Conservation (phyloP, 2,797 vertebrate species). For the Micromesistius poutassou region DNA sequence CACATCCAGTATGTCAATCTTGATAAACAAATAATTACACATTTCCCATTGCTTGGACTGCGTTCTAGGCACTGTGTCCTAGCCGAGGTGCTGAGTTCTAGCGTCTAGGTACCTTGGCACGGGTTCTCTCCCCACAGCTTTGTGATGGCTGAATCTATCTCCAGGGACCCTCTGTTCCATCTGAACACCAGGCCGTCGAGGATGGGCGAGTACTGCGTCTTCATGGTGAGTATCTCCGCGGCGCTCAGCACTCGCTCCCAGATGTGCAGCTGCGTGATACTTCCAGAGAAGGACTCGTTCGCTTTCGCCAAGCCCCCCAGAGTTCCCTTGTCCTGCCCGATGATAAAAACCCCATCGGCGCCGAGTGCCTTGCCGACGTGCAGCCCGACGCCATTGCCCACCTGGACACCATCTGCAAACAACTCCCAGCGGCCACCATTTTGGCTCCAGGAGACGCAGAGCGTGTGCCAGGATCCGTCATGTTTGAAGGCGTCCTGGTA, state of each 20-base stretch:
- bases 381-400: conserved; percentile 43
- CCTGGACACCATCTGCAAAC: conserved; percentile 45
- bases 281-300: conserved; percentile 71
- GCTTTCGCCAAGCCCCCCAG: conserved; percentile 60
- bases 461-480: conserved; percentile 69
- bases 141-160: conserved; percentile 62
- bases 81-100: conserved; percentile 1
- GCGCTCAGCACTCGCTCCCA: conserved; percentile 69
- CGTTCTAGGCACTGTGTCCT: not conserved
- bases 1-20: not conserved
- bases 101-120: conserved; percentile 69
- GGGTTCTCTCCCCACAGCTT: conserved; percentile 47
- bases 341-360: conserved; percentile 62
- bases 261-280: conserved; percentile 73
- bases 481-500: conserved; percentile 60
- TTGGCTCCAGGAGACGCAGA: conserved; percentile 68
- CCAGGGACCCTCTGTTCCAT: conserved; percentile 60
- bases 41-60: not conserved
- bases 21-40: not conserved
- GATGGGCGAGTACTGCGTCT: conserved; percentile 66
- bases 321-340: conserved; percentile 69
- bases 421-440: conserved; percentile 64
- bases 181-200: conserved; percentile 69
- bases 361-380: conserved; percentile 51
- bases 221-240: conserved; percentile 68